Evolutionary conservation across 2,797 vertebrate species (phyloP).

Genomic region (Iguana delicatissima): DNA sequence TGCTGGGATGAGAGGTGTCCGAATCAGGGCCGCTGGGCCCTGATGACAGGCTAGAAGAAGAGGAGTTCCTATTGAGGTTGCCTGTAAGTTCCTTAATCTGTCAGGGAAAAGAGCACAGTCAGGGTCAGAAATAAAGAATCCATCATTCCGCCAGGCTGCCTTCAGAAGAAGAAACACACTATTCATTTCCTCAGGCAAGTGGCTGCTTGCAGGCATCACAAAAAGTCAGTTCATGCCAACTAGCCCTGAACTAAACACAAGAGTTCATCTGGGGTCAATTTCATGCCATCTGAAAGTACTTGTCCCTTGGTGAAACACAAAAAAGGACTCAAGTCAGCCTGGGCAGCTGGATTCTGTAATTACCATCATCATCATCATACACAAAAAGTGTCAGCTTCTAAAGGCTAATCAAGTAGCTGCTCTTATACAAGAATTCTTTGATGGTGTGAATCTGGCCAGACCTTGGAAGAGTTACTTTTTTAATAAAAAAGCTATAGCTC

Average conservation of each 20-base stretch:
- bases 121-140: conserved; percentile 42
- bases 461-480: too few relatives aligned
- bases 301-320: neutral
- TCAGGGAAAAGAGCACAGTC: conserved; percentile 46
- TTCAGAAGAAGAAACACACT: conserved; percentile 21
- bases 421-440: neutral
- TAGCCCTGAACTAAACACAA: neutral
- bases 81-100: conserved; percentile 98
- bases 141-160: conserved; percentile 34
- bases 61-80: conserved; percentile 94
- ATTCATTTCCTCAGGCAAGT: conserved; percentile 30
- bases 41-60: conserved; percentile 90
- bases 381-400: neutral
- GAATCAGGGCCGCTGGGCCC: conserved; percentile 92
- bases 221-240: neutral
- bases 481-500: too few relatives aligned
- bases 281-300: neutral
- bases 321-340: neutral
- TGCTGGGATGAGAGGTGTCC: conserved; percentile 87
- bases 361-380: too few relatives aligned
- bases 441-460: neutral
- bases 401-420: neutral
- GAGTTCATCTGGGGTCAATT: neutral
- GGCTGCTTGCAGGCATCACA: neutral
- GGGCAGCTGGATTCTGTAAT: neutral